These are phyloP conservation scores for Halcyon smyrnensis DNA, from an alignment of 2,797 vertebrate genomes.

Conservation along the genomic window DNA sequence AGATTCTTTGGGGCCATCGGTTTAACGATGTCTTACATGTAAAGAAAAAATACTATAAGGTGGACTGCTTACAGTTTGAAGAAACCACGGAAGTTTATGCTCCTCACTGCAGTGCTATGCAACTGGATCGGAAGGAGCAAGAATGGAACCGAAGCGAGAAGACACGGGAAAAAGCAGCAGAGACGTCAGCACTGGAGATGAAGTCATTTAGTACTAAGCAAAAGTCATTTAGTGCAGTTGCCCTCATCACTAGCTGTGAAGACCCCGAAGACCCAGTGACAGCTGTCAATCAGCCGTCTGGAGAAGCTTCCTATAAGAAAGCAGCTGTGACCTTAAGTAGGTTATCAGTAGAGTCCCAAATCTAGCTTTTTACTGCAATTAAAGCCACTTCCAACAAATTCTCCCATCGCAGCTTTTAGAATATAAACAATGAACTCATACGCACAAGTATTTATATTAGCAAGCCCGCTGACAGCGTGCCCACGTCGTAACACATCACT, in stretches of 20 bases:
- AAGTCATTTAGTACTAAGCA: constrained; percentile 45
- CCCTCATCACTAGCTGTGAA: constrained; percentile 72
- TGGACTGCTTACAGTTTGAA: constrained; percentile 92
- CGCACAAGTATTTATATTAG: background rate
- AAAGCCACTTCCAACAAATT: background rate
- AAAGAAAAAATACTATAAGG: constrained; percentile 86
- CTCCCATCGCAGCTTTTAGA: background rate
- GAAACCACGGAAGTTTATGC: constrained; percentile 88
- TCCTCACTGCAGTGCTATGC: constrained; percentile 88
- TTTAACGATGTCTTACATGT: constrained; percentile 91
- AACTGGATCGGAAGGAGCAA: constrained; percentile 83
- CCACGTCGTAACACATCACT: background rate
- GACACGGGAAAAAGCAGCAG: background rate
- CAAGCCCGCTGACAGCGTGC: background rate
- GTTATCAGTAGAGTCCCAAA: constrained; percentile 80
- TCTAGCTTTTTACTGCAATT: constrained; percentile 9
- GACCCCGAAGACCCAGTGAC: constrained; percentile 40
- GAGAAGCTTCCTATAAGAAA: constrained; percentile 67
- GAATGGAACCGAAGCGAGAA: constrained; percentile 49
- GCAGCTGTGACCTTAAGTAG: constrained; percentile 74
- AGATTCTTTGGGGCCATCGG: constrained; percentile 94
- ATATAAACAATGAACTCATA: background rate
- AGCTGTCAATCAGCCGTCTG: background rate
- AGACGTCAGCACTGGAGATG: background rate
- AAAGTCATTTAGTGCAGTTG: constrained; percentile 70